Conservation (phyloP, 2,888 invertebrate species). For the Platypus cylindrus region DNA sequence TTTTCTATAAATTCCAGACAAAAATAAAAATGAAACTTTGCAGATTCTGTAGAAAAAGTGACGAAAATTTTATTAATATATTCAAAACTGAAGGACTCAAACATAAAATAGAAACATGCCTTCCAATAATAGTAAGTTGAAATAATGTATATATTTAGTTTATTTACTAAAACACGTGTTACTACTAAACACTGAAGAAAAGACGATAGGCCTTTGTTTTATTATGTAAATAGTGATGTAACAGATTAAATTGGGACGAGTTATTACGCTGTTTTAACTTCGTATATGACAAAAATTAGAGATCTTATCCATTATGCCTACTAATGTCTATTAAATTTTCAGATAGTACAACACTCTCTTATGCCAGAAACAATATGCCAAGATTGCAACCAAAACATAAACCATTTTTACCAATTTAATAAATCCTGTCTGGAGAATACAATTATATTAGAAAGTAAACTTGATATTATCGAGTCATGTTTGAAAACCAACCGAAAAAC, state of each 20-base stretch:
- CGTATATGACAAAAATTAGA: too few relatives aligned
- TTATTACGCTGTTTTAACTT: too few relatives aligned
- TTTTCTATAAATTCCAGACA: too few relatives aligned
- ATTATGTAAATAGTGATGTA: too few relatives aligned
- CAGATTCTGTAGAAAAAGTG: slow-evolving; percentile 31
- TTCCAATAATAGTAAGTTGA: slow-evolving; percentile 34
- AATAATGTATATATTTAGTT: too few relatives aligned
- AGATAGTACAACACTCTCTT: slow-evolving; percentile 30
- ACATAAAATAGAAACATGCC: slow-evolving; percentile 34
- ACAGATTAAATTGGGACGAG: too few relatives aligned
- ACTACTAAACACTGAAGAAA: too few relatives aligned
- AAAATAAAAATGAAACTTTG: slow-evolving; percentile 33
- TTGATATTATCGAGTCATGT: slow-evolving; percentile 31
- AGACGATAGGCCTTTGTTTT: too few relatives aligned
- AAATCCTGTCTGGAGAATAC: slow-evolving; percentile 32
- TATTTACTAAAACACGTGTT: too few relatives aligned
- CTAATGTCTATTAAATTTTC: slow-evolving; percentile 12
- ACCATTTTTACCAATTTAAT: slow-evolving; percentile 30
- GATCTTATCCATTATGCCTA: too few relatives aligned
- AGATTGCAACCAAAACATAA: slow-evolving; percentile 28
- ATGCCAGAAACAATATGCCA: slow-evolving; percentile 33
- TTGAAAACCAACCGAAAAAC: slow-evolving; percentile 31
- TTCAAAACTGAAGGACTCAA: slow-evolving; percentile 33
- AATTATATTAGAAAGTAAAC: slow-evolving; percentile 31
- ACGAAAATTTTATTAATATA: slow-evolving; percentile 29